Evolutionary conservation across 2,797 vertebrate genomes (phyloP).

Genomic region (Anas acuta): DNA sequence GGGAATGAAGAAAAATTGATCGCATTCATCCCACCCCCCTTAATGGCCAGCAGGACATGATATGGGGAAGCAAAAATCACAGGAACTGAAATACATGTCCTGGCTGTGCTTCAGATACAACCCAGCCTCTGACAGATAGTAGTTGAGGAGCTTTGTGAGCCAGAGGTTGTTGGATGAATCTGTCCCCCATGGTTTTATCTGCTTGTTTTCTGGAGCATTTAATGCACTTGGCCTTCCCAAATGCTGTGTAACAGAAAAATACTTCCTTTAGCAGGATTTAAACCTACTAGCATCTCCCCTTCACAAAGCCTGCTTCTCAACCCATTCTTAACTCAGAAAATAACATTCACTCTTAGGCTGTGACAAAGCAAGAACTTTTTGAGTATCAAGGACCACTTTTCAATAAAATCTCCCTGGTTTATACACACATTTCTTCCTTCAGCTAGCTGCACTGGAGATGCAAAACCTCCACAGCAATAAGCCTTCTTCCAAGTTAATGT

Average conservation of each 20-base stretch:
- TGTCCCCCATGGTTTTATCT: background rate
- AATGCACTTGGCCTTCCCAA: background rate
- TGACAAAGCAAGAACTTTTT: background rate
- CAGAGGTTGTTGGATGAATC: background rate
- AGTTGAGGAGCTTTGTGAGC: no score
- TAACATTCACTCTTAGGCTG: background rate
- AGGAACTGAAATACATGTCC: background rate
- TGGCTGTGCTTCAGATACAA: background rate
- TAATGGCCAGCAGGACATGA: background rate
- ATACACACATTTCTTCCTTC: background rate
- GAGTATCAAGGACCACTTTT: background rate
- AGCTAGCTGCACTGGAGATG: background rate
- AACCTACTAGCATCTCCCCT: background rate
- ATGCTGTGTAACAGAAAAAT: background rate
- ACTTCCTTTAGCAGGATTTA: background rate
- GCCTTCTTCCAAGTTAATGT: background rate
- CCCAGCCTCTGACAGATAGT: background rate
- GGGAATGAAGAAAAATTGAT: background rate
- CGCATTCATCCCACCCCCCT: background rate
- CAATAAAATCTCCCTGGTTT: background rate
- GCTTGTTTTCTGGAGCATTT: background rate
- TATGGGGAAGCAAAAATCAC: background rate
- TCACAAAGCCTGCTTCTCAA: background rate
- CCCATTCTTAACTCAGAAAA: background rate
- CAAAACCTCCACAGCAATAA: background rate